Percentiles rank a stretch among this genome's conserved stretches.
phyloP scores from a whole-genome alignment of 2,113 vertebrate genomes.

The Nanorana parkeri region DNA sequence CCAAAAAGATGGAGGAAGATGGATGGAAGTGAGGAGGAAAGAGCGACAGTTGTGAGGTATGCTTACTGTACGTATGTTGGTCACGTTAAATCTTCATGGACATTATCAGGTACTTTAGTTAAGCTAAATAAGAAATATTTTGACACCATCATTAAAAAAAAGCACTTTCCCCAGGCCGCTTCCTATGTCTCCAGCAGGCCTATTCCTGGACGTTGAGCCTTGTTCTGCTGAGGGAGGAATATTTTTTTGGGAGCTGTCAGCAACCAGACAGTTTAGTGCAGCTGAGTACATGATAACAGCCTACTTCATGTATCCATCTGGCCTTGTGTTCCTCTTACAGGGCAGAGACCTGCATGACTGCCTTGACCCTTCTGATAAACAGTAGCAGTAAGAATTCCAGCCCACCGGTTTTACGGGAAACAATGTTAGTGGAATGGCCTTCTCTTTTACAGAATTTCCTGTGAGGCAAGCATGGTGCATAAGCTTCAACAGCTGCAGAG shows the following conservation, averaged over 20 bases:
- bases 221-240: constrained; percentile 34
- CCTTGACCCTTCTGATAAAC: constrained; percentile 20
- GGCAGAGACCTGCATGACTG: neutral
- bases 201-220: neutral
- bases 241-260: constrained; percentile 22
- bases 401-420: neutral
- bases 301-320: constrained; percentile 7
- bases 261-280: constrained; percentile 31
- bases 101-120: too few relatives aligned
- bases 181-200: neutral
- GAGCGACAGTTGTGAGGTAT: too few relatives aligned
- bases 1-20: too few relatives aligned
- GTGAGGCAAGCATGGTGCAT: too few relatives aligned
- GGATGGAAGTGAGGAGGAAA: too few relatives aligned
- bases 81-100: too few relatives aligned
- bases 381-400: neutral
- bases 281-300: constrained; percentile 50
- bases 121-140: neutral
- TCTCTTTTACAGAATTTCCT: too few relatives aligned
- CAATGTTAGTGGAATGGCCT: neutral
- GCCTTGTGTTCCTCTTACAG: neutral
- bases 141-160: neutral
- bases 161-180: constrained; percentile 8
- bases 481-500: too few relatives aligned
- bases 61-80: too few relatives aligned